Conservation (phyloP, 30 jellyfish, hydroid and myxozoan species). For the Aurelia coerulea region DNA sequence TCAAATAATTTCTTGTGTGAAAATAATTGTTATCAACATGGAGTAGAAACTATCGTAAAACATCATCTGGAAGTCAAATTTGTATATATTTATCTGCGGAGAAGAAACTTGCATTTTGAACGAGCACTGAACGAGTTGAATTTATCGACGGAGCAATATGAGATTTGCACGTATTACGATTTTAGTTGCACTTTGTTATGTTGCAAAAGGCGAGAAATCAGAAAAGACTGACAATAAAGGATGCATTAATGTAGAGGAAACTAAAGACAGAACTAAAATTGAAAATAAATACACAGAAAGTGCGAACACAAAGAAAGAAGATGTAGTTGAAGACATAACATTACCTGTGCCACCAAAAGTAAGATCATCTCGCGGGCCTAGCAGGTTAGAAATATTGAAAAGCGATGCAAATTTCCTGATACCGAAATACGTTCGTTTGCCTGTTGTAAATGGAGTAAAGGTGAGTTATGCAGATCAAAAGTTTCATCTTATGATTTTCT, state of each 20-base stretch:
- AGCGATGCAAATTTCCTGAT: background rate
- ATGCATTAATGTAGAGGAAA: background rate
- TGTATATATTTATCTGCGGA: too few relatives aligned
- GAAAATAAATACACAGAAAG: background rate
- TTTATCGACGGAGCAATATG: too few relatives aligned
- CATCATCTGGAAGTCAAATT: too few relatives aligned
- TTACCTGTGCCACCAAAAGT: slow-evolving; percentile 49
- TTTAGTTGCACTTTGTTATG: too few relatives aligned
- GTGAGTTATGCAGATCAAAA: background rate
- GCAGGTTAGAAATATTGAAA: background rate
- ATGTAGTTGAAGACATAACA: background rate
- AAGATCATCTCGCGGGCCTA: background rate
- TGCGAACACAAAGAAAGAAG: background rate
- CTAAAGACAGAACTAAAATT: background rate
- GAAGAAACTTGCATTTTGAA: too few relatives aligned
- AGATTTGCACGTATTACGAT: too few relatives aligned
- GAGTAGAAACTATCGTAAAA: too few relatives aligned
- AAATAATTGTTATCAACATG: too few relatives aligned
- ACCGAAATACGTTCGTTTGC: slow-evolving; percentile 41
- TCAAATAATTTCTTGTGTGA: too few relatives aligned
- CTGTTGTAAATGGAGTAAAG: slow-evolving; percentile 33
- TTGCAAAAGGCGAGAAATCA: too few relatives aligned
- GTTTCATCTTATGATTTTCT: background rate
- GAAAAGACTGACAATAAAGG: background rate
- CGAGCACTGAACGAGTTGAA: too few relatives aligned